Conservation (phyloP, 1,140 invertebrate species). For the Drosophila ohnishii region DNA sequence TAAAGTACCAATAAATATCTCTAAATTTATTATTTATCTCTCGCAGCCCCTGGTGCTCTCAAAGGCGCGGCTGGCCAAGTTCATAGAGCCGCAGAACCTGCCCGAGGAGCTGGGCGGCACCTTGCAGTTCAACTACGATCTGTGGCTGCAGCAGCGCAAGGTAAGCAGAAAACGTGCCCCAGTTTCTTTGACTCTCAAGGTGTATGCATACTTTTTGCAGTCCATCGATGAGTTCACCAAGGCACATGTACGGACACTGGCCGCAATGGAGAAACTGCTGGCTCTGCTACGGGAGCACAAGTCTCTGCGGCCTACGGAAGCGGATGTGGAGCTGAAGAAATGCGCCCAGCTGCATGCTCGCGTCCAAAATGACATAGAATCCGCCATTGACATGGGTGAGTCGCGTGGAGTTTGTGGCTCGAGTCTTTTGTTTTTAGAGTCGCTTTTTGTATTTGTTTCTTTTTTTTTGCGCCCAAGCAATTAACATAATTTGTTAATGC, state of each 20-base stretch:
- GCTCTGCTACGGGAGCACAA: constrained; percentile 83
- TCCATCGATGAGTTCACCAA: constrained; percentile 86
- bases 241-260: constrained; percentile 84
- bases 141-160: constrained; percentile 93
- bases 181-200: background rate
- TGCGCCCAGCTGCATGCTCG: constrained; percentile 83
- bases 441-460: constrained; percentile 21
- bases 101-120: constrained; percentile 92
- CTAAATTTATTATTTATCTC: background rate
- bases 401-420: constrained; percentile 58
- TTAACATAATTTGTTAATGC: constrained; percentile 70
- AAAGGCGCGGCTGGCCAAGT: constrained; percentile 87
- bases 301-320: constrained; percentile 83
- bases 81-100: constrained; percentile 89
- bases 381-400: constrained; percentile 79
- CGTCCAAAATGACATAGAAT: constrained; percentile 76
- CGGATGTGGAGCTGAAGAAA: constrained; percentile 83
- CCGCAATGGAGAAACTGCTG: constrained; percentile 85
- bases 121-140: constrained; percentile 89
- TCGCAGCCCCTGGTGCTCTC: constrained; percentile 86
- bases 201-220: constrained; percentile 73
- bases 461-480: constrained; percentile 25
- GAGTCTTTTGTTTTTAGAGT: constrained; percentile 61
- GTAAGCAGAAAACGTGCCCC: constrained; percentile 84
- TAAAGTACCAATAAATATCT: background rate